Base-by-base conservation (phyloP, 2,888 invertebrate genomes). In the Drosophila quinaria region DNA sequence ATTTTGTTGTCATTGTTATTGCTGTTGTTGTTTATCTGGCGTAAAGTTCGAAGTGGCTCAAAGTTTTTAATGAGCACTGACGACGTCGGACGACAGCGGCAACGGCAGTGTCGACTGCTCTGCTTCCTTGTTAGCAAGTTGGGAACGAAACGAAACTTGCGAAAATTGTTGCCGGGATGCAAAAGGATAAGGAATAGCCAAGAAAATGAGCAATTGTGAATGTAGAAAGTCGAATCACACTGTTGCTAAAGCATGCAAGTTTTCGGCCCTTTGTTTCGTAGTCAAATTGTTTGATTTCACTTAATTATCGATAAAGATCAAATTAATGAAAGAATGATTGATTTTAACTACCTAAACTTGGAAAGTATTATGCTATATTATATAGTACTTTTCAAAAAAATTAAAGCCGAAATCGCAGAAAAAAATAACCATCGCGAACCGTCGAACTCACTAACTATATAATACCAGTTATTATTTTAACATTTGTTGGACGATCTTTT, bases 1-100 rank as follows among this genome's bases (percentile, higher is more conserved):
- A 42, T 56, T 64, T 42, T 58, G 47, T 52, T 65, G 44, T 58
- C 58, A 51, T 60, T 61, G 62, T 65, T 75, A 67, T 68, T 71
- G 59, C 47, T 67, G 64, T 54, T 25, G 19, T 89, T 3, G 81
- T 74, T 84, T 87, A 85, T 87, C 79, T 79, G 86, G 50, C 73
- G 61, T 68, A 76, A 85, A 89, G 87, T 89, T 85, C 87, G 70
- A 89, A 81, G 89, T 70, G 74, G 60, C 59, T 73, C 39, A 87
- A 85, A 85, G 81, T 89, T 85, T 85, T 89, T 89, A 85, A 89
- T 85, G 85, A 85, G 85, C 76, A 85, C 58, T 63, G 72, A 64
- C 74, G 84, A 83, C 74, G 69, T 71, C 70, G 71, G 66, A 70
- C 81, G 76, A 82, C 80, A 74, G 67, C 37, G 37, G n/a, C n/a